Base-by-base conservation (phyloP, 2,888 invertebrate genomes). In the Cenopis cana region DNA sequence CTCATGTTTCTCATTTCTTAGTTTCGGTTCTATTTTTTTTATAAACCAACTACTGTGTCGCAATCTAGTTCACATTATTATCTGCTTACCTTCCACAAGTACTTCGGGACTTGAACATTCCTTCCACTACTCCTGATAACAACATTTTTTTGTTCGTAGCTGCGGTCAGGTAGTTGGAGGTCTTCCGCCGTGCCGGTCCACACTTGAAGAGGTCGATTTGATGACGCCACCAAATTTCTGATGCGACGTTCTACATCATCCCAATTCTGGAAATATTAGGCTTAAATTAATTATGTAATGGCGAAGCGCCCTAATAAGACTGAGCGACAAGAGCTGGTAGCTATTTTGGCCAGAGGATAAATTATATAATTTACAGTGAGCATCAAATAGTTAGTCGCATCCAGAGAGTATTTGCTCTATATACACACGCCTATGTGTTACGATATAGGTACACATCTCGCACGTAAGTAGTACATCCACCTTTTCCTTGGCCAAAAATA, bases 61-160 rank as follows among this genome's bases (percentile, higher is more conserved):
- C 38, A 41, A 14, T 41, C 9, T 14, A 0, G 46, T n/a, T 46
- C 46, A 46, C 1, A 4, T 11, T 12, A 8, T 50, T 0, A 18
- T 33, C 14, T n/a, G 10, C 59, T 60, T 78, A 88, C 89, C 86
- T 89, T 89, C 89, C 89, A 89, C 24, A 89, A 69, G 73, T 82
- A 89, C 1, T 73, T 74, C 0, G 85, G 81, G 5, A 85, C 78
- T 0, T 73, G 60, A 71, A 84, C 81, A 20, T 60, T 66, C 0
- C 62, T 73, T 11, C 68, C 60, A 2, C 57, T 50, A 8, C 76
- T 76, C 3, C 10, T 14, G 10, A 68, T 59, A 49, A 12, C 20
- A 5, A 62, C 29, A 9, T 55, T 59, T 17, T 29, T 29, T 12
- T 52, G 57, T 17, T 24, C 66, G 0, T 46, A 68, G 8, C 78